phyloP scores from a whole-genome alignment of 1,140 invertebrate genomes.

The Hyles euphorbiae region DNA sequence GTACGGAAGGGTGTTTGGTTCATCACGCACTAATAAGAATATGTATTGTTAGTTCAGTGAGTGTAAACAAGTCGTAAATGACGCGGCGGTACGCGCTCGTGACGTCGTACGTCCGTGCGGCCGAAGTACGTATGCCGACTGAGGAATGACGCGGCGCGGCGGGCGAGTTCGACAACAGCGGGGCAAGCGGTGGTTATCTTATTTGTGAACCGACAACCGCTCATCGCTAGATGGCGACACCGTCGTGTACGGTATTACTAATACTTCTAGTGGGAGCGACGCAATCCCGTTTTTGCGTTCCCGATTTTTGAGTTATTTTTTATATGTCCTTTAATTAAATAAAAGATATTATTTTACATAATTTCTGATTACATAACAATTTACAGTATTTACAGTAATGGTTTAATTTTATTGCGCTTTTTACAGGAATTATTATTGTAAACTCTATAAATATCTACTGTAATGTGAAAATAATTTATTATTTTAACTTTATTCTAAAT shows the following conservation, averaged over 20 bases:
- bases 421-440: too few species aligned
- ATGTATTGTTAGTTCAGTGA: conserved; percentile 35
- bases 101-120: conserved; percentile 41
- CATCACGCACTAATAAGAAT: conserved; percentile 62
- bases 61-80: conserved; percentile 58
- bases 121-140: conserved; percentile 38
- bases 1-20: conserved; percentile 38
- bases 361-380: too few species aligned
- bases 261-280: background rate
- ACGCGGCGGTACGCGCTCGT: conserved; percentile 33
- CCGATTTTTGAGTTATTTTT: background rate
- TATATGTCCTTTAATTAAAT: too few species aligned
- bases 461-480: too few species aligned
- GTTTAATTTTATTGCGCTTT: too few species aligned
- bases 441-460: too few species aligned
- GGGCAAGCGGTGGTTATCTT: conserved; percentile 18
- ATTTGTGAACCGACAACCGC: conserved; percentile 28
- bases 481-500: too few species aligned
- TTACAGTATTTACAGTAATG: too few species aligned
- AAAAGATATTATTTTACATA: too few species aligned
- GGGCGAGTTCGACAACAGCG: background rate
- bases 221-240: conserved; percentile 47
- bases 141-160: conserved; percentile 4
- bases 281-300: background rate
- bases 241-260: conserved; percentile 12